These are phyloP conservation scores for Euclidia mi DNA, from an alignment of 2,888 invertebrate genomes.

Conservation along the genomic window DNA sequence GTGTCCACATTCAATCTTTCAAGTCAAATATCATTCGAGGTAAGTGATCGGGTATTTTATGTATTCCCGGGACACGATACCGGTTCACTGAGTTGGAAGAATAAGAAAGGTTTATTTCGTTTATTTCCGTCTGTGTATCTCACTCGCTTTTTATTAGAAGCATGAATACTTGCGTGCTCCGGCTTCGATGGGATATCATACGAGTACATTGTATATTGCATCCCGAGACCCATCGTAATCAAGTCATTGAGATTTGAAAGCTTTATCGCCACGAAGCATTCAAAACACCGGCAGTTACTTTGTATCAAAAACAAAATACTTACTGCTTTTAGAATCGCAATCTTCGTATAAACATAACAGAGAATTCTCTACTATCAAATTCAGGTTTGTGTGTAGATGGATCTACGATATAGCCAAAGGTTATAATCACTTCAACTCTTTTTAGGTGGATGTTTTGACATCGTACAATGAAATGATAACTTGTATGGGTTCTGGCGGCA, in stretches of 20 bases:
- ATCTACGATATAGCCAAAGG: too few relatives aligned
- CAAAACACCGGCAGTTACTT: too few relatives aligned
- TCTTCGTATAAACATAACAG: too few relatives aligned
- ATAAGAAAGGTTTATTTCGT: slow-evolving; percentile 47
- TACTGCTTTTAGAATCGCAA: too few relatives aligned
- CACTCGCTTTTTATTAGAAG: slow-evolving; percentile 41
- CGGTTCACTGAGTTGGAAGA: slow-evolving; percentile 49
- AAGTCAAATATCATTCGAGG: slow-evolving; percentile 49
- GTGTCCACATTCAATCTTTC: slow-evolving; percentile 45
- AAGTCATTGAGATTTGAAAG: too few relatives aligned
- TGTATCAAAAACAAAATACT: too few relatives aligned
- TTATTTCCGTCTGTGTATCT: slow-evolving; percentile 37
- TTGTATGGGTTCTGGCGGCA: slow-evolving; percentile 88
- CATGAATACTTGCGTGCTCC: slow-evolving; percentile 19
- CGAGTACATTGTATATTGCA: too few relatives aligned
- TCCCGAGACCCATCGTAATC: too few relatives aligned
- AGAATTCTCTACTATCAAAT: too few relatives aligned
- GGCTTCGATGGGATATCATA: background rate
- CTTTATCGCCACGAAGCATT: too few relatives aligned
- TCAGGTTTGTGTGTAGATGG: too few relatives aligned
- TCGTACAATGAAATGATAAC: slow-evolving; percentile 87
- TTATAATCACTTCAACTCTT: slow-evolving; percentile 27
- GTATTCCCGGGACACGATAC: slow-evolving; percentile 27
- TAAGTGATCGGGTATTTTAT: slow-evolving; percentile 40
- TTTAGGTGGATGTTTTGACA: slow-evolving; percentile 82